Percentiles rank a stretch among this genome's conserved stretches.
Conservation (phyloP, 35 echinoderm and acorn worm genomes). For the Lytechinus variegatus region DNA sequence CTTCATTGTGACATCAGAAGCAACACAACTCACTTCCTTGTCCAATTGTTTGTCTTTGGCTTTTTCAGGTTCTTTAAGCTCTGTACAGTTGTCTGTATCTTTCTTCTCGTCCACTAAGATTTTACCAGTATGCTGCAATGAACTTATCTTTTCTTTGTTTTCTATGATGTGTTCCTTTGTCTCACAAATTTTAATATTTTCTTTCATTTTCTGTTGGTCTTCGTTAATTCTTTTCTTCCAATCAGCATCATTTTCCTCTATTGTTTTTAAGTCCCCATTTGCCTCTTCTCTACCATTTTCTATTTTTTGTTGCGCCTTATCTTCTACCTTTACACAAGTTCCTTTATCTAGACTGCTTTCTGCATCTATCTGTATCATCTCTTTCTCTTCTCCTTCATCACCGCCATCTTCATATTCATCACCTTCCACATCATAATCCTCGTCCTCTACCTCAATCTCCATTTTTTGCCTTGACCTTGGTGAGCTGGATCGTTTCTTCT, state of each 20-base stretch:
- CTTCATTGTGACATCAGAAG: neutral
- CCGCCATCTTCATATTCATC: conserved; percentile 3
- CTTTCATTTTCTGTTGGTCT: neutral
- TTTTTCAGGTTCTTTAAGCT: neutral
- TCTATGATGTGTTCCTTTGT: neutral
- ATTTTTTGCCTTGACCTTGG: neutral
- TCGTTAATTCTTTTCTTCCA: neutral
- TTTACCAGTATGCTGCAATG: neutral
- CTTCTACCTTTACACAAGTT: neutral
- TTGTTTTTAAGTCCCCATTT: neutral
- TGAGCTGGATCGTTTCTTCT: neutral
- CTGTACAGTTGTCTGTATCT: neutral
- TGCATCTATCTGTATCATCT: neutral
- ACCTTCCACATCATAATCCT: conserved; percentile 27
- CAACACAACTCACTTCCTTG: neutral
- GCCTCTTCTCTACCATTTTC: neutral
- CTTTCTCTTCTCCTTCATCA: neutral
- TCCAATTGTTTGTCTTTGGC: neutral
- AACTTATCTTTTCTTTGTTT: neutral
- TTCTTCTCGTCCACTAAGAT: neutral
- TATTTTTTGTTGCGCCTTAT: neutral
- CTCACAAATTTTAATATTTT: neutral
- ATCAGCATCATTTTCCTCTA: neutral
- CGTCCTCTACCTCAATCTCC: conserved; percentile 6
- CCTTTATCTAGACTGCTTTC: neutral